Conservation (phyloP, 1,140 invertebrate genomes). For the Solen grandis region DNA sequence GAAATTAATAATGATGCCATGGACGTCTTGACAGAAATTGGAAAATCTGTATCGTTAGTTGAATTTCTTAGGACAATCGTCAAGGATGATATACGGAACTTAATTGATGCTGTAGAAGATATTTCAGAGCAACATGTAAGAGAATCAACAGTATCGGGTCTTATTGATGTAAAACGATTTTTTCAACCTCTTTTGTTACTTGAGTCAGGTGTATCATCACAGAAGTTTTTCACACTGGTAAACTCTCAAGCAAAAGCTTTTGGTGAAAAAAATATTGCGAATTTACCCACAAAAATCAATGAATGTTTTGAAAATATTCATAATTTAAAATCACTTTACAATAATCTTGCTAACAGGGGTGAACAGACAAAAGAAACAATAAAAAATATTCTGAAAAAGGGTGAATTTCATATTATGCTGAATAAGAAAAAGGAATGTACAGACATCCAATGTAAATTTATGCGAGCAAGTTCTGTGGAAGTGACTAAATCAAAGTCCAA, state of each 20-base stretch:
- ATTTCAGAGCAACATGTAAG: conserved; percentile 61
- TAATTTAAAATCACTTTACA: conserved; percentile 62
- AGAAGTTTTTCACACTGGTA: no score
- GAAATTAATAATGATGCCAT: conserved; percentile 26
- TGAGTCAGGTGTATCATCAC: no score
- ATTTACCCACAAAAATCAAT: no score
- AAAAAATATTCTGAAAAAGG: conserved; percentile 51
- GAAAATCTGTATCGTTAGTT: conserved; percentile 47
- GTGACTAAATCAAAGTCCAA: conserved; percentile 10
- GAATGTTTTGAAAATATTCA: conserved; percentile 61
- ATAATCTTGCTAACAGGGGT: conserved; percentile 66
- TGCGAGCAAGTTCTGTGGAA: conserved; percentile 16
- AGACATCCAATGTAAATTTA: conserved; percentile 53
- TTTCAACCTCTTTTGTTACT: conserved; percentile 18
- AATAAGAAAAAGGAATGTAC: conserved; percentile 5
- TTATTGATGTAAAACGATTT: conserved; percentile 53
- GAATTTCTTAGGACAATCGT: conserved; percentile 59
- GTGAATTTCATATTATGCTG: conserved; percentile 56
- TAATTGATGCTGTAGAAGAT: conserved; percentile 72
- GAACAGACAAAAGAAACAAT: conserved; percentile 66
- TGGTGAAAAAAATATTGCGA: no score
- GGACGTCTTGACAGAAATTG: conserved; percentile 54
- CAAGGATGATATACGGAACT: conserved; percentile 65
- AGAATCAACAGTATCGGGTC: conserved; percentile 54
- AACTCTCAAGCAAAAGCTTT: no score